phyloP scores from a whole-genome alignment of 2,797 vertebrate genomes.

The Buphagus erythrorhynchus region DNA sequence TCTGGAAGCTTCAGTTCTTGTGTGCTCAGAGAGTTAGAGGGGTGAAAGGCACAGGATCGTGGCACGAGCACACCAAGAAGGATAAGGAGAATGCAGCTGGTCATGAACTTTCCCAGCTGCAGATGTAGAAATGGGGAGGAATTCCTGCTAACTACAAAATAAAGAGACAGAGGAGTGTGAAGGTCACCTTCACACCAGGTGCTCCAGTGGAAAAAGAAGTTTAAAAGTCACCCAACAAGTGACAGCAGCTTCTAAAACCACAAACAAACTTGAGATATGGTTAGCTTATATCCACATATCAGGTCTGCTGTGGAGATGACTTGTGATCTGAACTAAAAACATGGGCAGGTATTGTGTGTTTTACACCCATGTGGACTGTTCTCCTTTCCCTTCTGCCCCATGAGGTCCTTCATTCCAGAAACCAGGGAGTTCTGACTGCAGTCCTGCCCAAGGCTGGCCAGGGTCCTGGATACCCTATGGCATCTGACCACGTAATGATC shows the following conservation, averaged over 20 bases:
- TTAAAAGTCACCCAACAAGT: not conserved
- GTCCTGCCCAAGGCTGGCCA: not conserved
- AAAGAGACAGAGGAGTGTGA: not conserved
- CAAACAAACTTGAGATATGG: not conserved
- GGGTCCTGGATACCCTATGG: not conserved
- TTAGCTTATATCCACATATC: not conserved
- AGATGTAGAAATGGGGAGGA: not conserved
- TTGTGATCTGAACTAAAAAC: not conserved
- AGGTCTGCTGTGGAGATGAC: not conserved
- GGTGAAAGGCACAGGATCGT: not conserved
- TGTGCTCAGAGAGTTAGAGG: rapidly evolving
- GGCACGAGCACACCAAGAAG: not conserved
- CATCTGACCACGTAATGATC: not conserved
- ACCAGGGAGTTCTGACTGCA: not conserved
- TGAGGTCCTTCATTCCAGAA: not conserved
- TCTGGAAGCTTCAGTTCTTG: not conserved
- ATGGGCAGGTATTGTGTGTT: not conserved
- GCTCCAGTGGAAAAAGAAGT: not conserved
- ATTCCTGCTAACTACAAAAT: not conserved
- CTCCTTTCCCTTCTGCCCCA: not conserved
- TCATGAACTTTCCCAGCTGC: not conserved
- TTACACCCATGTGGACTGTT: rapidly evolving
- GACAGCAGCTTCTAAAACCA: not conserved
- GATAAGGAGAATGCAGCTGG: not conserved
- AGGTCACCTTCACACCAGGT: rapidly evolving